A percentile compares a stretch with the other conserved stretches of the same genome.
Evolutionary conservation across 2,113 vertebrate genomes (phyloP).

Genomic region (Lanius ludovicianus): DNA sequence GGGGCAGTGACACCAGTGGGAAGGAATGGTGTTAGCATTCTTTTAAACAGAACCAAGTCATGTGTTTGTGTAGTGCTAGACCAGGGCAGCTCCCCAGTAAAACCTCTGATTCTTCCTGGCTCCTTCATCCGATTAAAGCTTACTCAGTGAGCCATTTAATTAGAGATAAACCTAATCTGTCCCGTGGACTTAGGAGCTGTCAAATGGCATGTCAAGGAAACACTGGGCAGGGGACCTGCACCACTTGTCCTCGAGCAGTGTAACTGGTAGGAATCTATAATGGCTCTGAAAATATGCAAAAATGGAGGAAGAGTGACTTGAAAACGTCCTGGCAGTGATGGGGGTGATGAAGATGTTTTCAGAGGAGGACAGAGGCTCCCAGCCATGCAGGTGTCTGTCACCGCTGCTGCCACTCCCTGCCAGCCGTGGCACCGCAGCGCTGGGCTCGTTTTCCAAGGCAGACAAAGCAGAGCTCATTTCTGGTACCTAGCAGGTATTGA

Average conservation of each 20-base stretch:
- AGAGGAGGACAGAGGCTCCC: background rate
- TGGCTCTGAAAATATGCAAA: background rate
- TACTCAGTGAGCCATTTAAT: background rate
- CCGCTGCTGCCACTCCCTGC: background rate
- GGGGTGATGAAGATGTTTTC: background rate
- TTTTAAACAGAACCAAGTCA: background rate
- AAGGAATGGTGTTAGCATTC: background rate
- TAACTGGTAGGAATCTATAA: background rate
- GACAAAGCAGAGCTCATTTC: background rate
- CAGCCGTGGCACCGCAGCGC: background rate
- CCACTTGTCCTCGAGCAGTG: background rate
- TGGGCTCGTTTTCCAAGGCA: background rate
- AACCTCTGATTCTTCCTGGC: background rate
- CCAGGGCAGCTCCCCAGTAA: background rate
- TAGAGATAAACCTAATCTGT: constrained; percentile 14
- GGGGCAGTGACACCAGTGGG: background rate
- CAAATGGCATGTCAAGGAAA: background rate
- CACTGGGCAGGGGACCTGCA: background rate
- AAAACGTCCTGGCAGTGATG: background rate
- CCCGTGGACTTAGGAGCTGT: background rate
- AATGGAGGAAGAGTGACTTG: background rate
- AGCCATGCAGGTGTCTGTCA: background rate
- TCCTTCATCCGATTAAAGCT: constrained; percentile 27
- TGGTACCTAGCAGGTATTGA: fast-evolving
- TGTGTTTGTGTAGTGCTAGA: background rate